These are phyloP conservation scores for Drosophila neonasuta DNA, from an alignment of 2,888 invertebrate genomes.

Conservation along the genomic window DNA sequence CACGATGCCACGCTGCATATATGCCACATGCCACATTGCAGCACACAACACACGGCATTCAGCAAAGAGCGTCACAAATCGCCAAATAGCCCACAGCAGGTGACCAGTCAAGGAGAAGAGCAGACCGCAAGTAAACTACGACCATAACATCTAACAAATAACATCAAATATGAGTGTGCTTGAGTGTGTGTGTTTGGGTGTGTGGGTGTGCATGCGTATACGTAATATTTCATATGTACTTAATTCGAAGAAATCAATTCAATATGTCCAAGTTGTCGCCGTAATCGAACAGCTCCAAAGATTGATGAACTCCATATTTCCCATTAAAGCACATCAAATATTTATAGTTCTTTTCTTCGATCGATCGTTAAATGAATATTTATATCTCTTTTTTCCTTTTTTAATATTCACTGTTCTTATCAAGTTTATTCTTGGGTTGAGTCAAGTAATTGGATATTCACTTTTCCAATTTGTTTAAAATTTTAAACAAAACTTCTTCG, in stretches of 20 bases:
- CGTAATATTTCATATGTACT: slow-evolving; percentile 4
- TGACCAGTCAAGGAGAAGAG: slow-evolving; percentile 6
- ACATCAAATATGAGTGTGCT: neutral
- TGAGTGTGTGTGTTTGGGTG: neutral
- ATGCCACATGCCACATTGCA: slow-evolving; percentile 8
- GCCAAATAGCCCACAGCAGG: slow-evolving; percentile 40
- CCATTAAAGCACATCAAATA: neutral
- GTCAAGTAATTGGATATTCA: neutral
- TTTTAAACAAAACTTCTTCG: neutral
- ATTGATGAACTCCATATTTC: neutral
- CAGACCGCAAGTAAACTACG: neutral
- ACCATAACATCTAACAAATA: neutral
- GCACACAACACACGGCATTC: neutral
- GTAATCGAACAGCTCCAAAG: neutral
- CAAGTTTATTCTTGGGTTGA: neutral
- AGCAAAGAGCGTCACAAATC: slow-evolving; percentile 28
- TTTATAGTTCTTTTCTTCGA: neutral
- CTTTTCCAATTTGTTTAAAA: neutral
- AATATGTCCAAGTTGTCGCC: neutral
- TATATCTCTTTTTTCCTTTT: neutral
- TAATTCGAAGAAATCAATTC: slow-evolving; percentile 4
- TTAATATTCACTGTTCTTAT: no score
- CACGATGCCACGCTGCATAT: neutral
- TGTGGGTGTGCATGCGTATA: slow-evolving; percentile 4
- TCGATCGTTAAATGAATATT: neutral